Base-by-base conservation (phyloP, 1,140 invertebrate genomes). In the Steinernema feltiae region DNA sequence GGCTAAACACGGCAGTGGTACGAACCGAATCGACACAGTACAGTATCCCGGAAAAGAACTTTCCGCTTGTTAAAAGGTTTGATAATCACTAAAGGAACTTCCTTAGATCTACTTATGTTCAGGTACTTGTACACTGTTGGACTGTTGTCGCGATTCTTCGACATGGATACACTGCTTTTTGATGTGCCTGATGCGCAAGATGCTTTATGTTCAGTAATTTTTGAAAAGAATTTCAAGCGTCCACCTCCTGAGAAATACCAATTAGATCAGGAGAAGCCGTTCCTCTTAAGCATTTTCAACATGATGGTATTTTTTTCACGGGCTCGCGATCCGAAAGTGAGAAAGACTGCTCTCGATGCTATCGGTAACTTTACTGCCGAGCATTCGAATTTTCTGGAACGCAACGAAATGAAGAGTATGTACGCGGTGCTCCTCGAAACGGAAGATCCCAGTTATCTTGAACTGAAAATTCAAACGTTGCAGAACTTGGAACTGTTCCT, bases 401-500 rank as follows among this genome's bases (percentile, higher is more conserved):
- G 92, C 71, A 90, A 90, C 0, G 92, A 94, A 82, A 87, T 98
- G 18, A 96, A 95, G 86, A 90, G 91, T 75, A 91, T 95, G 71
- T 99, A 98, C 87, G 92, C 94, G 86, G 89, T 91, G 79, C 88
- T 96, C 71, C 87, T 98, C 2, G 91, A 90, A 0, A 91, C 91
- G 0, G 74, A 83, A 32, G 90, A 91, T 15, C 88, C 90, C 18
- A 31, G 69, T 74, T 91, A 91, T 21, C 89, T 92, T 27, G 90
- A 91, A 75, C 91, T 95, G 88, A 93, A 84, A 76, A 85, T 88
- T 27, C 87, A 96, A 86, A 94, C 96, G 12, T 89, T 99, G 69
- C 92, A 91, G 78, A 99, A 99, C 87, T 92, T 99, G 69, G 93
- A 96, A 87, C 91, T 92, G 83, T 99, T 98, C 88, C 89, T 99